Evolutionary conservation across 2,113 vertebrate genomes (phyloP).

Genomic region (Callaeas wilsoni): DNA sequence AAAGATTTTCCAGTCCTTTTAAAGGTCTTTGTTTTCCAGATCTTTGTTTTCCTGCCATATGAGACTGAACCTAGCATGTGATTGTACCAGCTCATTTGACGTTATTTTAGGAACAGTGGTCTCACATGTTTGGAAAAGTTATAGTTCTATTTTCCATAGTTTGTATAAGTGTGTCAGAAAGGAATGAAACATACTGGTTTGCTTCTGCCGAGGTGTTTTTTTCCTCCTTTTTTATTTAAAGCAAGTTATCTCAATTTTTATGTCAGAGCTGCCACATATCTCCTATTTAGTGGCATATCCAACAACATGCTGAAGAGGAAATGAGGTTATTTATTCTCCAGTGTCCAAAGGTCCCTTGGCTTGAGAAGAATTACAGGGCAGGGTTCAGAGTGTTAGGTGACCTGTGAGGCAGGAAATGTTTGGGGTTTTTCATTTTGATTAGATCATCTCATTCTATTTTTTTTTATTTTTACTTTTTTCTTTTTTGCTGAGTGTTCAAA

Average conservation of each 20-base stretch:
- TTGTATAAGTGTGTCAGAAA: neutral
- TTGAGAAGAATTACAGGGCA: neutral
- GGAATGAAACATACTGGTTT: neutral
- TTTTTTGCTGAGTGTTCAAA: neutral
- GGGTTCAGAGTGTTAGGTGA: neutral
- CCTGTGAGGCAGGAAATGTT: neutral
- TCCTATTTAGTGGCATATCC: neutral
- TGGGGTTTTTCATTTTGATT: neutral
- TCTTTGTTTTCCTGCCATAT: neutral
- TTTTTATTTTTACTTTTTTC: neutral
- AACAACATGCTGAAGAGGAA: neutral
- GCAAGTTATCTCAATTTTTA: neutral
- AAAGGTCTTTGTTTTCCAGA: neutral
- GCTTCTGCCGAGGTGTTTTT: neutral
- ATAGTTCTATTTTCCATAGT: neutral
- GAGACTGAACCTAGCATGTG: neutral
- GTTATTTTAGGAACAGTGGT: neutral
- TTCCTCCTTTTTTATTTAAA: neutral
- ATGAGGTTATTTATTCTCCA: neutral
- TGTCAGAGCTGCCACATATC: neutral
- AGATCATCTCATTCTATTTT: neutral
- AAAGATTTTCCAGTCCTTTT: neutral
- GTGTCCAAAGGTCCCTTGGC: neutral
- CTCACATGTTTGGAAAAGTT: neutral
- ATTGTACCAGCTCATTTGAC: neutral